Evolutionary conservation across 2,113 vertebrate genomes (phyloP).

Genomic region (Notarius lentiginosus): DNA sequence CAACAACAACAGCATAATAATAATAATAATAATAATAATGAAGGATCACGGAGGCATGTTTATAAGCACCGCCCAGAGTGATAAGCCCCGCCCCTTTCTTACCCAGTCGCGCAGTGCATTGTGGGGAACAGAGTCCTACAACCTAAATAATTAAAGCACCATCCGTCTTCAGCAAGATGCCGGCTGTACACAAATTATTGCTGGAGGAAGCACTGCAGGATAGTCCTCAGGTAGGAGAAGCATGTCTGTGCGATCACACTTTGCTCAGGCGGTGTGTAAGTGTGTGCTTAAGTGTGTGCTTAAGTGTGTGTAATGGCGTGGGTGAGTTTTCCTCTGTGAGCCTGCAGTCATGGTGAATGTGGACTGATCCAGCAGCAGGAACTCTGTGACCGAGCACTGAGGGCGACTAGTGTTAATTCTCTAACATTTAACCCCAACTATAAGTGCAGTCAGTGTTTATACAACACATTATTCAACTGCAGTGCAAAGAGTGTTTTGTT

Average conservation of each 20-base stretch:
- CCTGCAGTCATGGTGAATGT: not conserved
- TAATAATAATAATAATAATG: not conserved
- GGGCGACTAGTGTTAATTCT: not conserved
- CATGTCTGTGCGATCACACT: not conserved
- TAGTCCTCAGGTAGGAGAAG: conserved; percentile 88
- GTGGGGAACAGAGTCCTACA: conserved; percentile 70
- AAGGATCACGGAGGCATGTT: not conserved
- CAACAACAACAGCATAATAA: not conserved
- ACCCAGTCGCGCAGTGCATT: conserved; percentile 29
- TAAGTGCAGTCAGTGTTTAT: not conserved
- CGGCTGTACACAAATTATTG: conserved; percentile 90
- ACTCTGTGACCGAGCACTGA: not conserved
- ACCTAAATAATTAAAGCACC: conserved; percentile 62
- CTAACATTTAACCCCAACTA: not conserved
- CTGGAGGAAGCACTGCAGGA: conserved; percentile 94
- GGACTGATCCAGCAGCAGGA: not conserved
- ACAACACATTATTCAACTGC: not conserved
- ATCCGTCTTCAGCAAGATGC: conserved; percentile 79
- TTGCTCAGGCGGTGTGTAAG: not conserved
- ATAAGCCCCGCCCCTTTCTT: not conserved
- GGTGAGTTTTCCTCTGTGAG: not conserved
- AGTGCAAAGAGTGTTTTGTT: not conserved
- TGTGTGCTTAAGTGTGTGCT: not conserved
- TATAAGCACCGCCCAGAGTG: not conserved
- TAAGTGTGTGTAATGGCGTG: not conserved